Evolutionary conservation across 2,113 vertebrate genomes (phyloP).

Genomic region (Etheostoma spectabile): DNA sequence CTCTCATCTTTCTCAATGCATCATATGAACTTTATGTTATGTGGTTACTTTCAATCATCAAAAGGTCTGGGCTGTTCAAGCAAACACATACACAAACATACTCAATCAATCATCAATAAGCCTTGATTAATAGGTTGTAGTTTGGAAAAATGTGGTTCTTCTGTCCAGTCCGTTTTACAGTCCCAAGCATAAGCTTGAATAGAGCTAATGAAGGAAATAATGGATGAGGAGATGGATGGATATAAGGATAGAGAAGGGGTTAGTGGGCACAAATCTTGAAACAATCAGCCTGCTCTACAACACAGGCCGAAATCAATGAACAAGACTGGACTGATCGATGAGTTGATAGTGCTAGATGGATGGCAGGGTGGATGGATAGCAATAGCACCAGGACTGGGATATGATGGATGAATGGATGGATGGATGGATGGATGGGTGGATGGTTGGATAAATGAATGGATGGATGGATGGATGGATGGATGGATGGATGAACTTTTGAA

Average conservation of each 20-base stretch:
- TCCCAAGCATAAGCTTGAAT: conserved; percentile 47
- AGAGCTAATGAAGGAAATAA: conserved; percentile 69
- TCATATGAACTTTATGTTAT: conserved; percentile 1
- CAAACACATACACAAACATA: neutral
- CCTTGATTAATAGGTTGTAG: conserved; percentile 36
- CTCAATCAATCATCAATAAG: conserved; percentile 23
- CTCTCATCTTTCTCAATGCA: neutral
- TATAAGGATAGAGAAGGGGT: conserved; percentile 64
- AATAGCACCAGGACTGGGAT: conserved; percentile 43
- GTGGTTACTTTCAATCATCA: neutral
- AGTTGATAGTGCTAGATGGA: conserved; percentile 71
- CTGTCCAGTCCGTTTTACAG: conserved; percentile 48
- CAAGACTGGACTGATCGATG: conserved; percentile 81
- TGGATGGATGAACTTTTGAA: neutral
- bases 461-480: too few species aligned
- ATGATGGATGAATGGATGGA: conserved; percentile 60
- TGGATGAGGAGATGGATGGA: conserved; percentile 73
- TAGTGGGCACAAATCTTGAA: conserved; percentile 78
- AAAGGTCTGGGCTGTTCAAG: neutral
- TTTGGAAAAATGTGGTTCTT: conserved; percentile 38
- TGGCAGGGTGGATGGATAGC: conserved; percentile 61
- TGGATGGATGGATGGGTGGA: conserved; percentile 8
- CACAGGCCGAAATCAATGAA: conserved; percentile 77
- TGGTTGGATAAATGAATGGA: neutral
- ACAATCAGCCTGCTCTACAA: conserved; percentile 74